phyloP scores from a whole-genome alignment of 1,140 invertebrate species.

The Vanessa tameamea region DNA sequence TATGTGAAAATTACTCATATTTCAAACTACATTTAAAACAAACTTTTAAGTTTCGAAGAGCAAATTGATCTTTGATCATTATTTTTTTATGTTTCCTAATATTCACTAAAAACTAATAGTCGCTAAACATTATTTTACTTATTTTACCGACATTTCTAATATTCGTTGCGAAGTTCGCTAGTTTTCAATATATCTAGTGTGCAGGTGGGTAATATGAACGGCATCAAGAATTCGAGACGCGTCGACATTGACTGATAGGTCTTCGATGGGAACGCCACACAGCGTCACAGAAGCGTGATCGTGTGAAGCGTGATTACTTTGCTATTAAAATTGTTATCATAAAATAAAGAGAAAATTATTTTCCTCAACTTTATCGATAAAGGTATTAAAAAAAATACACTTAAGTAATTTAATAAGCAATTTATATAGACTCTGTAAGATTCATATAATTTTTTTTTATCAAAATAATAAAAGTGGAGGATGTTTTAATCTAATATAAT shows the following conservation, averaged over 20 bases:
- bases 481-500: too few species aligned
- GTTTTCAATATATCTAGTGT: background rate
- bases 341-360: background rate
- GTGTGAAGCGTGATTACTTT: conserved; percentile 8
- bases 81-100: too few species aligned
- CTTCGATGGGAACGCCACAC: background rate
- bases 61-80: too few species aligned
- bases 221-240: conserved; percentile 1
- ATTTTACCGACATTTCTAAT: background rate
- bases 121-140: too few species aligned
- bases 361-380: background rate
- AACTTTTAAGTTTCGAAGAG: too few species aligned
- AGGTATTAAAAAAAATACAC: background rate
- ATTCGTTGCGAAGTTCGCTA: background rate
- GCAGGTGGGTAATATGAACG: conserved; percentile 9
- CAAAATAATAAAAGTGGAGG: too few species aligned
- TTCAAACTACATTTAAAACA: too few species aligned
- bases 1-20: too few species aligned
- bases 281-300: background rate
- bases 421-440: too few species aligned
- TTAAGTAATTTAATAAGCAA: too few species aligned
- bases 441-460: too few species aligned
- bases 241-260: conserved; percentile 20
- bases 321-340: conserved; percentile 10
- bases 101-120: too few species aligned